Base-by-base conservation (phyloP, 1,140 invertebrate genomes). In the Bombyx mandarina region DNA sequence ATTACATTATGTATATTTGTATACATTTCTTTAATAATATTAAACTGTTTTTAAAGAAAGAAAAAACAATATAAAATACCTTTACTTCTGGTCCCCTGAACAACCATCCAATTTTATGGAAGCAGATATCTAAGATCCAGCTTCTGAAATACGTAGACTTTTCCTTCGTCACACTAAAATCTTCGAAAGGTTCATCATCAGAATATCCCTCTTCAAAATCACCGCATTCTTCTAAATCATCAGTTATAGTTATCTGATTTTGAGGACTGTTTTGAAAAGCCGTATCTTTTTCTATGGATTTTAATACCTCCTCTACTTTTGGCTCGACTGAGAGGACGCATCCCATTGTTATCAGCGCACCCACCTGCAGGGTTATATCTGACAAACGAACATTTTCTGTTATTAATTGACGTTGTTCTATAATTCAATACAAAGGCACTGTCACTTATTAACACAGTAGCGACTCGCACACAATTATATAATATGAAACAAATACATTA, bases 291-390 rank as follows among this genome's bases (percentile, higher is more conserved):
- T 75, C 63, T 63, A 83, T 71, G 6, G 72, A 63, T 69, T 67
- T 79, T n/a, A 79, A 56, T 47, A 72, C 71, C 82, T 73, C 88
- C 49, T 66, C 81, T 49, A 73, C 77, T 75, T 81, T 88, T 50
- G 91, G 92, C 76, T 93, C 92, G 22, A 90, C 86, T 46, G 91
- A 91, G 35, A 94, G 85, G 47, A 96, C 83, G 61, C 93, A 92
- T 45, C 94, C 94, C 66, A 96, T 91, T 50, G 94, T 93, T 44
- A 94, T 91, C 52, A 96, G 69, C 2, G 93, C 91, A 1, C 93
- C 92, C 7, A 96, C 94, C 81, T 93, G 91, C 45, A 96, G 89
- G 51, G 93, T 93, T 6, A 79, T 60, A 71, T 83, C 83, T 87
- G 65, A 43, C 77, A 77, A 45, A 8, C 35, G 7, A 42, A 52